Conservation (phyloP, 2,888 invertebrate genomes). For the Digitonthophagus gazella region DNA sequence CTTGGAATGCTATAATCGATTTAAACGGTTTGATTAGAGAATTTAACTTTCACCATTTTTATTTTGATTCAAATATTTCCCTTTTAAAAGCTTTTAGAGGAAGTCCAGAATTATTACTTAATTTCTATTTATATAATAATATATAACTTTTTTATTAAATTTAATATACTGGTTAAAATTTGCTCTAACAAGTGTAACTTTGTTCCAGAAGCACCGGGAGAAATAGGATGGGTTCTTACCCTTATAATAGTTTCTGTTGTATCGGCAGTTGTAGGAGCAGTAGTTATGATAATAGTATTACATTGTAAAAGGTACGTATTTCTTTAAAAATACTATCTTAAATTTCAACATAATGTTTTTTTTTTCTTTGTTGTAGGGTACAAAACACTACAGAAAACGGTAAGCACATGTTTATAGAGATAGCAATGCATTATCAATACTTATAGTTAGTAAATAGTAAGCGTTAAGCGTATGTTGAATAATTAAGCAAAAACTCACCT, state of each 20-base stretch:
- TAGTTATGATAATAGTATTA: conserved; percentile 68
- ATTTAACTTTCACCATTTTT: neutral
- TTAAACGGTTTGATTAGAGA: neutral
- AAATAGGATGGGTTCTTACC: conserved; percentile 68
- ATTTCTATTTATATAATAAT: too few species aligned
- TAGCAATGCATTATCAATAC: neutral
- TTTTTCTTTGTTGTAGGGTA: conserved; percentile 40
- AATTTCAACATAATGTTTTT: neutral
- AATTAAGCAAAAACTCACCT: neutral
- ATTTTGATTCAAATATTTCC: neutral
- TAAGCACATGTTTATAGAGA: conserved; percentile 34
- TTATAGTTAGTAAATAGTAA: neutral
- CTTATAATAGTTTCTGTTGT: conserved; percentile 68
- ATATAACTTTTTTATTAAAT: neutral
- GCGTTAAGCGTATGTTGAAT: neutral
- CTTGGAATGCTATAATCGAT: neutral
- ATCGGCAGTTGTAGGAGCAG: conserved; percentile 69
- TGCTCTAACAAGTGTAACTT: conserved; percentile 27
- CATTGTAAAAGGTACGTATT: conserved; percentile 63
- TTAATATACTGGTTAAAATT: neutral
- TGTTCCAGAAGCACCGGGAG: conserved; percentile 59
- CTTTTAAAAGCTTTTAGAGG: neutral
- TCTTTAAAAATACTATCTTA: conserved; percentile 19
- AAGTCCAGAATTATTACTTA: too few species aligned
- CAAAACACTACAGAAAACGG: conserved; percentile 43